Evolutionary conservation across 2,797 vertebrate species (phyloP).

Genomic region (Enteromius anoplus): DNA sequence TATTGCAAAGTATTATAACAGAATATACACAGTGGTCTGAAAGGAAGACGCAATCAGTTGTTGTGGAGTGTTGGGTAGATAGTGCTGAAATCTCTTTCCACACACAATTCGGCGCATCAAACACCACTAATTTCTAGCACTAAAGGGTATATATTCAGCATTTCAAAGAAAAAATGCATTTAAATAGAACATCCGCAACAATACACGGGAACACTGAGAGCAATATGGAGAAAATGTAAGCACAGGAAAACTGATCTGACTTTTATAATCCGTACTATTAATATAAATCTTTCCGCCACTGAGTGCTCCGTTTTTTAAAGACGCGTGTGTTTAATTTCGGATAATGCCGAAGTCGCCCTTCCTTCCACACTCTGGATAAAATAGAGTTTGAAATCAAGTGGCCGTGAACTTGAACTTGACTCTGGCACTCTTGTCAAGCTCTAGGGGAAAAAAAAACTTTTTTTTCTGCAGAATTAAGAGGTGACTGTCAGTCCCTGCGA

Average conservation of each 20-base stretch:
- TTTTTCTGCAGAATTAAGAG: not conserved
- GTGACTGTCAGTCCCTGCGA: conserved; percentile 22
- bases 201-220: not conserved
- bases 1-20: not conserved
- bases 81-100: not conserved
- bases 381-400: conserved; percentile 48
- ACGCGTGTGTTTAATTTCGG: conserved; percentile 10
- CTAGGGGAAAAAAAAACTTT: not conserved
- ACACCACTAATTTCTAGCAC: not conserved
- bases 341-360: conserved; percentile 4
- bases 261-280: not conserved
- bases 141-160: not conserved
- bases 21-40: not conserved
- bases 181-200: not conserved
- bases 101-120: not conserved
- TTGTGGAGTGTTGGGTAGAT: not conserved
- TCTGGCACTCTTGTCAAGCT: conserved; percentile 39
- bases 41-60: not conserved
- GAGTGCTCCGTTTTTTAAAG: not conserved
- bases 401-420: conserved; percentile 86
- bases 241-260: not conserved
- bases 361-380: conserved; percentile 28
- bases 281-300: not conserved
- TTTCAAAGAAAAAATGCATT: not conserved
- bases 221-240: not conserved